Percentiles rank a stretch among this genome's conserved stretches.
These are phyloP conservation scores for Metridium senile DNA, from an alignment of 92 coral and sea anemone species.

Conservation along the genomic window DNA sequence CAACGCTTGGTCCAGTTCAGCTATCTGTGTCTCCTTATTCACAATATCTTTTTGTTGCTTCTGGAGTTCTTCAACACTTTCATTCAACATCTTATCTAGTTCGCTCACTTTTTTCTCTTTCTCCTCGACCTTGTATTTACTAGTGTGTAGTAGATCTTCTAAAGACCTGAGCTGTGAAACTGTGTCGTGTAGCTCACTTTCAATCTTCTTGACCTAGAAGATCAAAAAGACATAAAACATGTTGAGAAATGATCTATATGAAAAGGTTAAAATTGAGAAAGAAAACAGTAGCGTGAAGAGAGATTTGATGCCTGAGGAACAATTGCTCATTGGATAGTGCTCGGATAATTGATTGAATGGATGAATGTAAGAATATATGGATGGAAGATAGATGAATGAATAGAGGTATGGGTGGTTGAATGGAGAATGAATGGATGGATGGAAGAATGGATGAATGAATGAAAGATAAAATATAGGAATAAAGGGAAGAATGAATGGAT, in stretches of 20 bases:
- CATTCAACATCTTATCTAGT: constrained; percentile 88
- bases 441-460: neutral
- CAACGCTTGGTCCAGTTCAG: constrained; percentile 89
- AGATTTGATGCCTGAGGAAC: too few species aligned
- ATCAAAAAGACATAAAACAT: neutral
- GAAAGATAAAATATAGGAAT: too few species aligned
- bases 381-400: neutral
- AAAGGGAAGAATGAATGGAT: neutral
- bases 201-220: constrained; percentile 71
- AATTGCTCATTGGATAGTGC: too few species aligned
- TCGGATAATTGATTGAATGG: neutral
- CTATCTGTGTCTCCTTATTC: constrained; percentile 77
- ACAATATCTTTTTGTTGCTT: constrained; percentile 76
- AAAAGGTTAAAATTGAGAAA: too few species aligned
- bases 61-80: constrained; percentile 89
- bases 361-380: neutral
- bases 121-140: constrained; percentile 73
- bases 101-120: constrained; percentile 81
- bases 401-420: neutral
- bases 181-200: constrained; percentile 77
- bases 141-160: constrained; percentile 75
- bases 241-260: neutral
- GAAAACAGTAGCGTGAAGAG: too few species aligned
- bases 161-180: constrained; percentile 75
- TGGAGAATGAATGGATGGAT: neutral